Evolutionary conservation across 1,140 invertebrate species (phyloP).

Genomic region (Musca domestica): DNA sequence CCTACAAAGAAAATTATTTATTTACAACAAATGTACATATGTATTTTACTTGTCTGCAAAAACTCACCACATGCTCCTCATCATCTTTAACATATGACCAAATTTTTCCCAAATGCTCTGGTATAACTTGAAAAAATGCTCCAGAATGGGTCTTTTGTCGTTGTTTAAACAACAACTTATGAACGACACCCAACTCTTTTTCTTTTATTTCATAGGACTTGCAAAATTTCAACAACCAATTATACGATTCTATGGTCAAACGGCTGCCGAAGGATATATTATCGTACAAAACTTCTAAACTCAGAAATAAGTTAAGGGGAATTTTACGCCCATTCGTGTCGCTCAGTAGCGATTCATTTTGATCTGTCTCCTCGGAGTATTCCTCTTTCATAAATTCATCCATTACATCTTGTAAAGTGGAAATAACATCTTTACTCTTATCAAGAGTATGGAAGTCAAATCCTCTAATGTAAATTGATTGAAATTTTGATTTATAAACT

Average conservation of each 20-base stretch:
- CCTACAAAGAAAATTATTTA: neutral
- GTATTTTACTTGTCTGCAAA: too few relatives aligned
- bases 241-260: constrained; percentile 37
- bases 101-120: constrained; percentile 36
- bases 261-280: constrained; percentile 37
- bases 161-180: constrained; percentile 44
- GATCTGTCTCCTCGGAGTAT: neutral
- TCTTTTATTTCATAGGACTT: constrained; percentile 33
- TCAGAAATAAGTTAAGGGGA: constrained; percentile 34
- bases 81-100: constrained; percentile 24
- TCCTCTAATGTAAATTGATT: constrained; percentile 53
- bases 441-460: constrained; percentile 43
- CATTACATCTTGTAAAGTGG: constrained; percentile 38
- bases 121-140: constrained; percentile 42
- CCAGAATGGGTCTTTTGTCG: constrained; percentile 47
- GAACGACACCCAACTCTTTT: constrained; percentile 37
- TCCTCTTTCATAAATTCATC: constrained; percentile 41
- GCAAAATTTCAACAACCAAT: constrained; percentile 48
- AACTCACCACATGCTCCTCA: constrained; percentile 21
- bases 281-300: constrained; percentile 43
- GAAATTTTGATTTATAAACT: constrained; percentile 52
- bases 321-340: constrained; percentile 31
- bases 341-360: constrained; percentile 26
- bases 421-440: constrained; percentile 31
- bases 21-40: neutral